Base-by-base conservation (phyloP, 1,140 invertebrate species). In the Sycophila sp. region DNA sequence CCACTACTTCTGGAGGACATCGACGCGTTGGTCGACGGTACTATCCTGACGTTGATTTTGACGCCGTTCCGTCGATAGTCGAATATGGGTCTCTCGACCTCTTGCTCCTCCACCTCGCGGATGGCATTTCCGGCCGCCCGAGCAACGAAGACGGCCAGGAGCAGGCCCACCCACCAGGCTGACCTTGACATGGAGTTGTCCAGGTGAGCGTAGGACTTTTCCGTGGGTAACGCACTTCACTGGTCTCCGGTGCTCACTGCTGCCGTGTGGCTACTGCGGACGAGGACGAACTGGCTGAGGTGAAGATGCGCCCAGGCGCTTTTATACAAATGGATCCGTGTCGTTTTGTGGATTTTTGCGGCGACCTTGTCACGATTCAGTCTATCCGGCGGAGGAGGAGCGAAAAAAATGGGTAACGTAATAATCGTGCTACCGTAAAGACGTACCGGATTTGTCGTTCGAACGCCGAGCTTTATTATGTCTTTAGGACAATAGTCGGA, bases 271-370 rank as follows among this genome's bases (percentile, higher is more conserved):
- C 24, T 30, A n/a, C n/a, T n/a, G n/a, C n/a, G 28, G 34, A 32
- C 11, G 17, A 34, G 4, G 19, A 30, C 11, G n/a, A 34, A 67
- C 65, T 68, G 51, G 13, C 32, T 24, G 7, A 13, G 1, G 13
- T 26, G 17, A 28, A 11, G 47, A 45, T 22, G 17, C 36, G 53
- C 60, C 58, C 7, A 47, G 66, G 76, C 60, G 69, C 56, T 77
- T 72, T 84, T 85, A 85, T 85, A 85, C 82, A 81, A 77, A 77
- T 73, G 73, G 71, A 85, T 78, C 81, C 77, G 83, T 85, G 82
- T 78, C 82, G 77, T 59, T 71, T n/a, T 70, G 66, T 56, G 67
- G 73, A 79, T 81, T 79, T 79, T 80, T 81, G 73, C 63, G 72
- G 66, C 38, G 70, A 69, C 55, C 71, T 76, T 75, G 81, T 86